phyloP scores from a whole-genome alignment of 2,113 vertebrate genomes.

The Aramus guarauna region DNA sequence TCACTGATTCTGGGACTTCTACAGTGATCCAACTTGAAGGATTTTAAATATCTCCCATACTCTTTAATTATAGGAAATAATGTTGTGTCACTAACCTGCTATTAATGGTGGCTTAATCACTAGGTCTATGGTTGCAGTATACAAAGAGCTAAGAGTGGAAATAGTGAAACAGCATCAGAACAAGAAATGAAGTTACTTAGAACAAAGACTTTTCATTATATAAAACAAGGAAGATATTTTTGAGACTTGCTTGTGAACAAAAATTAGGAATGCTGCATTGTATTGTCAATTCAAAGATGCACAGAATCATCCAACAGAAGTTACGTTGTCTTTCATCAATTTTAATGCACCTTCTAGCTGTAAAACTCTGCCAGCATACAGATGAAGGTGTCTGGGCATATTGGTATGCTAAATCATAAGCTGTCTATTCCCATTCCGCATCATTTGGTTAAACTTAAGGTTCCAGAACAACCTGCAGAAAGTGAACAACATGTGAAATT shows the following conservation, averaged over 20 bases:
- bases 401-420: constrained; percentile 34
- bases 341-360: constrained; percentile 40
- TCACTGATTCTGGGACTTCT: background rate
- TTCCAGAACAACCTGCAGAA: constrained; percentile 59
- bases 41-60: background rate
- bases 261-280: background rate
- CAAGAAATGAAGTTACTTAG: background rate
- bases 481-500: constrained; percentile 16
- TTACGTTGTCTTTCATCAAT: constrained; percentile 20
- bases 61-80: background rate
- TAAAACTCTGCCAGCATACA: constrained; percentile 48
- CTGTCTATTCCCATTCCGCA: constrained; percentile 36
- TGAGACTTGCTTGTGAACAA: background rate
- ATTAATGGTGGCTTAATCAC: background rate
- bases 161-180: background rate
- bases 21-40: background rate
- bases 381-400: constrained; percentile 59
- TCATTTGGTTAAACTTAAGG: background rate
- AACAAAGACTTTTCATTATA: background rate
- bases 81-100: background rate
- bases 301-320: background rate
- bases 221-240: background rate
- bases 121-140: background rate
- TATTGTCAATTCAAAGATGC: background rate
- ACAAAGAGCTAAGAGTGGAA: background rate